Conservation (phyloP, 2,113 vertebrate species). For the Oxyura jamaicensis region DNA sequence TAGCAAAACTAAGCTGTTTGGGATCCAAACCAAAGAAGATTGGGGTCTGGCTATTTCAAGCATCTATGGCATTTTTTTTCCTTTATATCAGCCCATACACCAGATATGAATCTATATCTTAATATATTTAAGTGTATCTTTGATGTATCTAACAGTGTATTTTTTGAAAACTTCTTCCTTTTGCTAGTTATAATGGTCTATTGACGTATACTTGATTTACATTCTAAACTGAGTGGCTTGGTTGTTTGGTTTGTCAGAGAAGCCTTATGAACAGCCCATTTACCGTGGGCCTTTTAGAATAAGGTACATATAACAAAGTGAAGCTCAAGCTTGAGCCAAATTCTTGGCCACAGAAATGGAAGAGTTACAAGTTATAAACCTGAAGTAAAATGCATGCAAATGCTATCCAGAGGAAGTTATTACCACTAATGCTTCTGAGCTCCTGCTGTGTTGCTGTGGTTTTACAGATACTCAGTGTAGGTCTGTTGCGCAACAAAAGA, state of each 20-base stretch:
- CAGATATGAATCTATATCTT: not conserved
- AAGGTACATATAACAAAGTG: not conserved
- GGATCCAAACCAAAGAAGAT: not conserved
- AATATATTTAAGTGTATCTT: not conserved
- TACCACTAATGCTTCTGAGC: not conserved
- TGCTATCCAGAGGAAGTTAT: not conserved
- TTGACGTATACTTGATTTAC: not conserved
- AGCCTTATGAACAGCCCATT: not conserved
- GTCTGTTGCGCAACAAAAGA: conserved; percentile 51
- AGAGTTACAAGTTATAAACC: not conserved
- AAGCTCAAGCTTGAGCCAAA: not conserved
- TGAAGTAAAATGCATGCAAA: not conserved
- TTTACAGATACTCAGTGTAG: conserved; percentile 1
- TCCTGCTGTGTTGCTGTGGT: not conserved
- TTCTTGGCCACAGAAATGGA: not conserved
- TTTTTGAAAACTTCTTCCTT: not conserved
- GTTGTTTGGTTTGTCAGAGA: not conserved
- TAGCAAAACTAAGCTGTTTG: not conserved
- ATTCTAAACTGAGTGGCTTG: not conserved
- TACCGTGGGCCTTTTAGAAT: not conserved
- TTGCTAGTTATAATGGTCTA: not conserved
- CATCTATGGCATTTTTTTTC: not conserved
- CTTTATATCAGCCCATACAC: not conserved
- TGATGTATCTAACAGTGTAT: not conserved
- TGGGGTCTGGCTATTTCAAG: not conserved